Evolutionary conservation across 2,113 vertebrate genomes (phyloP).

Genomic region (Delphinapterus leucas): DNA sequence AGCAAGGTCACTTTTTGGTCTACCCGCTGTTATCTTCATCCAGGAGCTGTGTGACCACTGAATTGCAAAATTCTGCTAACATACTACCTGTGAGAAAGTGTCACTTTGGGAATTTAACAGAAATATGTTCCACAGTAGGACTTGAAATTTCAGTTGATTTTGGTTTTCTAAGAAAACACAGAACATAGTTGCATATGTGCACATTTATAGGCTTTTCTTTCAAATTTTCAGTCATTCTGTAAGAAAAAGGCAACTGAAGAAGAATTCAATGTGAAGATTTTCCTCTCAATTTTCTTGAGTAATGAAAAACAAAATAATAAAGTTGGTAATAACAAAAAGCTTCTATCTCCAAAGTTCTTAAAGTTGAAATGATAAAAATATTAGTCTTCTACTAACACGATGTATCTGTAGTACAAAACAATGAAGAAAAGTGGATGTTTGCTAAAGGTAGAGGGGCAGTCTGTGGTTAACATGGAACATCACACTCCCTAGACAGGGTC

Average conservation of each 20-base stretch:
- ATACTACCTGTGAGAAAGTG: slow-evolving; percentile 72
- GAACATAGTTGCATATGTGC: slow-evolving; percentile 72
- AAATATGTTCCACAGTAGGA: slow-evolving; percentile 78
- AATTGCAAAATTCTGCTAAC: slow-evolving; percentile 70
- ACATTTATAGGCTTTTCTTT: slow-evolving; percentile 71
- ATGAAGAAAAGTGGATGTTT: slow-evolving; percentile 74
- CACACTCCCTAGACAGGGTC: slow-evolving; percentile 75
- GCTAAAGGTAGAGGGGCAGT: slow-evolving; percentile 79
- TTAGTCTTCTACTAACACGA: slow-evolving; percentile 77
- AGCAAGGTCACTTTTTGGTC: slow-evolving; percentile 84
- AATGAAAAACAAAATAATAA: slow-evolving; percentile 73
- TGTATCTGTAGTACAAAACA: slow-evolving; percentile 74
- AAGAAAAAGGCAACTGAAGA: slow-evolving; percentile 81
- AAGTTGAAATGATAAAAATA: slow-evolving; percentile 76
- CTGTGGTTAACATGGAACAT: slow-evolving; percentile 64
- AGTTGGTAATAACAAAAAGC: slow-evolving; percentile 67
- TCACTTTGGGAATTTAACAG: slow-evolving; percentile 78
- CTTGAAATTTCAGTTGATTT: slow-evolving; percentile 81
- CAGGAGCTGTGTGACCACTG: slow-evolving; percentile 77
- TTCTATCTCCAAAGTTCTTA: slow-evolving; percentile 81
- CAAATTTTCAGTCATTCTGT: slow-evolving; percentile 76
- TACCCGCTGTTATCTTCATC: slow-evolving; percentile 78
- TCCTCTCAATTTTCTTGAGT: slow-evolving; percentile 79
- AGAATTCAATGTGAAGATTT: slow-evolving; percentile 77
- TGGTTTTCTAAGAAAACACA: slow-evolving; percentile 78